Base-by-base conservation (phyloP, 1,140 invertebrate species). In the Drosophila nikananu region DNA sequence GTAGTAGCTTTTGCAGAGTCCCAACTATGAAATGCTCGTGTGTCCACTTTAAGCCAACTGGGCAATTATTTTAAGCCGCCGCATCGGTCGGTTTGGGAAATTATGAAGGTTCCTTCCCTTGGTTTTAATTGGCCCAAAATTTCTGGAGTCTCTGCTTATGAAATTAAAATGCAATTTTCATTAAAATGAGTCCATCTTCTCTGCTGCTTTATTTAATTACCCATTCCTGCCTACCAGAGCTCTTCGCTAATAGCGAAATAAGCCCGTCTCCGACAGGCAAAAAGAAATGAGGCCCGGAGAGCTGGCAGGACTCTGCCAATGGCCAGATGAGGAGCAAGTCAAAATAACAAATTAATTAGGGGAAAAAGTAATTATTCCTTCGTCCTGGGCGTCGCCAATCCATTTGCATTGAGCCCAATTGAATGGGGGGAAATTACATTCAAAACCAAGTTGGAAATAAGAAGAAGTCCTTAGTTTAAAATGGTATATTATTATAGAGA, bases 91-190 rank as follows among this genome's bases (percentile, higher is more conserved):
- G 23, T 19, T 37, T 19, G 19, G 39, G 66, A 91, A 91, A 84
- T 91, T 91, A 91, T 91, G 87, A 91, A 91, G 87, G 87, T 91
- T 80, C 37, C 13, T 27, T 13, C 54, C 30, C 30, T 37, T 52
- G 19, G 21, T 65, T 55, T 84, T 89, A 78, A 70, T 72, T 68
- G 17, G 9, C 30, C 12, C 30, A 12, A 39, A 25, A 44, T 32
- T 49, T 25, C 49, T 42, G 10, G n/a, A 42, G 64, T 65, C 74
- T 54, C 60, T 58, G 67, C 58, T 81, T 91, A 91, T 91, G 78
- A 91, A 91, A 91, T 91, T 87, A 86, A 91, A 84, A 87, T 91
- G 87, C 72, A 91, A 91, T 91, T 89, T 79, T 76, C 81, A 81
- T 78, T 90, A 67, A 80, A 78, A 51, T 25, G 55, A 37, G 27